Evolutionary conservation across 2,113 vertebrate species (phyloP).

Genomic region (Petaurus breviceps): DNA sequence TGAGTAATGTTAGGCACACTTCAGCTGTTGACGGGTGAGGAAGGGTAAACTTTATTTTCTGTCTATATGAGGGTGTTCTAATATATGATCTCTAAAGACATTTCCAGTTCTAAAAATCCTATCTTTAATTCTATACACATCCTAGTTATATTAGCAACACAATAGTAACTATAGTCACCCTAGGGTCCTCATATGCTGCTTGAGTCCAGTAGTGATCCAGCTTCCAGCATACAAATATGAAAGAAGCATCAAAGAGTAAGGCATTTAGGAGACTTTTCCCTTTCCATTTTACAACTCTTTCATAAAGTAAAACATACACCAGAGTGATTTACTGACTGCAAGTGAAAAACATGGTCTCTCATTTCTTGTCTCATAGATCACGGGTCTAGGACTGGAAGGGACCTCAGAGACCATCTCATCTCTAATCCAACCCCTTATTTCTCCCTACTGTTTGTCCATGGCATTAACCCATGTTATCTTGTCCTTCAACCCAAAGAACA

Average conservation of each 20-base stretch:
- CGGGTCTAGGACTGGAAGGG: neutral
- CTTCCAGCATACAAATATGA: neutral
- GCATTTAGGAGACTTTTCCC: neutral
- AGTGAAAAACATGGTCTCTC: conserved; percentile 1
- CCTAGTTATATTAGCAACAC: neutral
- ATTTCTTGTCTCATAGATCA: neutral
- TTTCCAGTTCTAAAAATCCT: neutral
- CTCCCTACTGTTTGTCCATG: neutral
- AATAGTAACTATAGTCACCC: neutral
- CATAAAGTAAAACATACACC: conserved; percentile 30
- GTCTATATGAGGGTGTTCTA: neutral
- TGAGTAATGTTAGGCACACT: neutral
- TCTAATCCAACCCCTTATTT: neutral
- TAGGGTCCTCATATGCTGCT: neutral
- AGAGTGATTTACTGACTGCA: conserved; percentile 8
- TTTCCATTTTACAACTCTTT: conserved; percentile 10
- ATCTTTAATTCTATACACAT: neutral
- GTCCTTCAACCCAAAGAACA: neutral
- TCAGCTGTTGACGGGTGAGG: neutral
- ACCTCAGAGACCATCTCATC: neutral
- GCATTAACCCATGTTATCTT: conserved; percentile 12
- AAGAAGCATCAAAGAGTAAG: neutral
- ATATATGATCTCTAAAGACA: neutral
- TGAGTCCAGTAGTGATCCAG: neutral
- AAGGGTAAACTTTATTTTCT: neutral